Conservation (phyloP, 2,113 vertebrate genomes). For the Butorides virescens region DNA sequence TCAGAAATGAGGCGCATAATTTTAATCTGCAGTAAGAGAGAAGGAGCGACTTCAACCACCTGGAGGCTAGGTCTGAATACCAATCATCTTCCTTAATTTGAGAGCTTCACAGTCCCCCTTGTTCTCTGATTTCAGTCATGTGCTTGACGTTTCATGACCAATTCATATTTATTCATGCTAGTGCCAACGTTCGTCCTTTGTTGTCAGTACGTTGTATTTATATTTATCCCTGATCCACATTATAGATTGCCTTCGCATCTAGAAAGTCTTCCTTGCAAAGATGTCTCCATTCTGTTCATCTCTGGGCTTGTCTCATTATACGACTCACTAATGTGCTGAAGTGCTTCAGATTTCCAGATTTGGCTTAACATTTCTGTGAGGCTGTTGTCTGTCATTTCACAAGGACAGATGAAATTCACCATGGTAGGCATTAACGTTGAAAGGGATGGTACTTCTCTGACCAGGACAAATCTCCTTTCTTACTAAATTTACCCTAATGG, state of each 20-base stretch:
- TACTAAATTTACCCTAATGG: not conserved
- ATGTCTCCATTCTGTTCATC: not conserved
- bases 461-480: not conserved
- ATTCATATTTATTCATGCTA: not conserved
- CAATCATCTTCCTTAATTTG: not conserved
- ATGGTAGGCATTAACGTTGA: not conserved
- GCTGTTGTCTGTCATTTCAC: not conserved
- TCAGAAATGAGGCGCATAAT: not conserved
- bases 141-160: not conserved
- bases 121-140: not conserved
- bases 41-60: fast-evolving
- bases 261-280: not conserved
- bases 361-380: not conserved
- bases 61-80: not conserved
- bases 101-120: not conserved
- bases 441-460: not conserved
- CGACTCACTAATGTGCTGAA: not conserved
- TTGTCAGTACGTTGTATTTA: not conserved
- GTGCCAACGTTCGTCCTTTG: not conserved
- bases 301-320: not conserved
- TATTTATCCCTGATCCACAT: not conserved
- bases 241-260: not conserved
- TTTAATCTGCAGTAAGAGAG: not conserved
- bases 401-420: not conserved
- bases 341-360: not conserved